These are phyloP conservation scores for Forpus xanthops DNA, from an alignment of 2,797 vertebrate genomes.

Conservation along the genomic window DNA sequence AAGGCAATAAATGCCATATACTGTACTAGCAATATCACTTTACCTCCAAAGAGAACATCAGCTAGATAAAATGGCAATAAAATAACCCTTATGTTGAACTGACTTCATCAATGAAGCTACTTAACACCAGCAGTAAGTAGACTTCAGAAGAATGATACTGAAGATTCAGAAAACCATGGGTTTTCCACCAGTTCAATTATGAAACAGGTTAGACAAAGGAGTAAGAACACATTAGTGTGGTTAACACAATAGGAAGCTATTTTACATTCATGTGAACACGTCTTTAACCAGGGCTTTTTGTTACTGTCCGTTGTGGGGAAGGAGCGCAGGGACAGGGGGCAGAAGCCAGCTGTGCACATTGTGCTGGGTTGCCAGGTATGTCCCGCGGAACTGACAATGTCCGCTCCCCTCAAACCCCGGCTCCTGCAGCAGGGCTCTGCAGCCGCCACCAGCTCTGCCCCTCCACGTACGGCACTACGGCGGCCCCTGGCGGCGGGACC, in stretches of 20 bases:
- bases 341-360: not conserved
- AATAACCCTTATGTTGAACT: fast-evolving
- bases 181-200: not conserved
- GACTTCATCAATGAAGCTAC: not conserved
- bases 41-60: not conserved
- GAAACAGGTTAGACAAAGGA: not conserved
- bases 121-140: not conserved
- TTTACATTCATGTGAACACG: too few species aligned
- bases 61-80: fast-evolving
- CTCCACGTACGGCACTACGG: not conserved
- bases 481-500: not conserved
- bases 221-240: too few species aligned
- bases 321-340: not conserved
- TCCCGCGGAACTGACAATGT: fast-evolving
- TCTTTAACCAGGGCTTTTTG: not conserved
- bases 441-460: not conserved
- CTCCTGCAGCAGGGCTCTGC: fast-evolving
- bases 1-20: fast-evolving
- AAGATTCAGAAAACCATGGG: not conserved
- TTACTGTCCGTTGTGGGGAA: too few species aligned
- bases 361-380: fast-evolving
- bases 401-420: not conserved
- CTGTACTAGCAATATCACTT: fast-evolving
- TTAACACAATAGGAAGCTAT: not conserved
- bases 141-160: not conserved